Percentiles rank a stretch among this genome's conserved stretches.
Conservation (phyloP, 2,113 vertebrate species). For the Barbus barbus region DNA sequence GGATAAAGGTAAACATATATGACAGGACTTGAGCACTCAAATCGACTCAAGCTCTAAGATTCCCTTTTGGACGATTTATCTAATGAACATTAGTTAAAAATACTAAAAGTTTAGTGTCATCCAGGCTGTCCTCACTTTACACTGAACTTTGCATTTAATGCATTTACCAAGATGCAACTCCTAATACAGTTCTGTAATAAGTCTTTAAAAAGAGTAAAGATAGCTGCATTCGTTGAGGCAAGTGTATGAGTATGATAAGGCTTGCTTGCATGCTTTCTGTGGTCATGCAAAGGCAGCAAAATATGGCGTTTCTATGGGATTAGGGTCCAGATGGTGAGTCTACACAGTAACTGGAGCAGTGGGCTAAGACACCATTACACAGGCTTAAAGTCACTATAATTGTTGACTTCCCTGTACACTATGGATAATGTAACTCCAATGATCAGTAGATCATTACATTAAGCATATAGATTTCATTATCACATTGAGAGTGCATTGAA, state of each 20-base stretch:
- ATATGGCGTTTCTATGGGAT: conserved; percentile 38
- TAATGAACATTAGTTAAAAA: background rate
- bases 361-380: conserved; percentile 75
- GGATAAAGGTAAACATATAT: background rate
- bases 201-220: background rate
- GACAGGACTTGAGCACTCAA: background rate
- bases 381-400: conserved; percentile 66
- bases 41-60: background rate
- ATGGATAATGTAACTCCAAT: conserved; percentile 14
- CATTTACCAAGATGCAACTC: background rate
- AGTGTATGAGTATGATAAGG: background rate
- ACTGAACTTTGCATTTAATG: background rate
- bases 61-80: background rate
- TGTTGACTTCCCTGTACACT: conserved; percentile 60
- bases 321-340: conserved; percentile 71
- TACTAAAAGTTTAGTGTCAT: no score
- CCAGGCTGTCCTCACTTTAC: background rate
- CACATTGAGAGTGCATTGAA: background rate
- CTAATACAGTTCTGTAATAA: background rate
- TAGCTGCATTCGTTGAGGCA: background rate
- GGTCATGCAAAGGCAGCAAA: conserved; percentile 26
- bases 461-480: background rate
- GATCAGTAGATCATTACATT: conserved; percentile 28
- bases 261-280: conserved; percentile 32
- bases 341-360: conserved; percentile 73